Evolutionary conservation across 2,888 invertebrate genomes (phyloP).

Genomic region (Agriotes lineatus): DNA sequence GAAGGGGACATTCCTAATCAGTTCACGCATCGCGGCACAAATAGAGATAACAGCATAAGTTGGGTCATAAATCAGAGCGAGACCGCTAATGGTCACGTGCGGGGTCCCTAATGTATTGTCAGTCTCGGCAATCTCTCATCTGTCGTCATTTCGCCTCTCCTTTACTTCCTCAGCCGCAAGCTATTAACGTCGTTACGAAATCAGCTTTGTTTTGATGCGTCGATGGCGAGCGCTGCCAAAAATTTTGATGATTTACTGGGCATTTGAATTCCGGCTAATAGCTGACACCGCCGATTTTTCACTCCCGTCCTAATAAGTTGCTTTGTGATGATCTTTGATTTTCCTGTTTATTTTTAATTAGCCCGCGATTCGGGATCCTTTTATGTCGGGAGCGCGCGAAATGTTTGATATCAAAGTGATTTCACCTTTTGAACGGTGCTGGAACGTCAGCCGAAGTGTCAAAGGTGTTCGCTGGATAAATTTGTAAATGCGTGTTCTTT

Average conservation of each 20-base stretch:
- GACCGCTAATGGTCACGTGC: constrained; percentile 49
- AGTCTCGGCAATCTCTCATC: constrained; percentile 43
- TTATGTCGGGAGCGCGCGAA: constrained; percentile 18
- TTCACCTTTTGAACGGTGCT: constrained; percentile 24
- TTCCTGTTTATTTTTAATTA: constrained; percentile 24
- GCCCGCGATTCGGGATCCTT: constrained; percentile 15
- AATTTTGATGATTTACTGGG: constrained; percentile 27
- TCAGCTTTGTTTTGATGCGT: constrained; percentile 43
- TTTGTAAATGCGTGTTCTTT: constrained; percentile 18
- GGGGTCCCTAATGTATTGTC: constrained; percentile 44
- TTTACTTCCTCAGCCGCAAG: constrained; percentile 37
- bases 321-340: constrained; percentile 13
- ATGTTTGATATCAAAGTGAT: constrained; percentile 33
- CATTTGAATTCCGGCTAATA: constrained; percentile 26
- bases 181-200: constrained; percentile 40
- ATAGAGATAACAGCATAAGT: constrained; percentile 48
- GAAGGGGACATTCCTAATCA: constrained; percentile 47
- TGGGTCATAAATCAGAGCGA: constrained; percentile 47
- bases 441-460: constrained; percentile 21
- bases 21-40: constrained; percentile 48
- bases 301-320: not conserved
- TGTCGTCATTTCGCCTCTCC: constrained; percentile 43
- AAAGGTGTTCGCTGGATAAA: constrained; percentile 19
- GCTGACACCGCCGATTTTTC: constrained; percentile 23
- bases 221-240: constrained; percentile 21